phyloP scores from a whole-genome alignment of 2,797 vertebrate species.

The Balearica regulorum region DNA sequence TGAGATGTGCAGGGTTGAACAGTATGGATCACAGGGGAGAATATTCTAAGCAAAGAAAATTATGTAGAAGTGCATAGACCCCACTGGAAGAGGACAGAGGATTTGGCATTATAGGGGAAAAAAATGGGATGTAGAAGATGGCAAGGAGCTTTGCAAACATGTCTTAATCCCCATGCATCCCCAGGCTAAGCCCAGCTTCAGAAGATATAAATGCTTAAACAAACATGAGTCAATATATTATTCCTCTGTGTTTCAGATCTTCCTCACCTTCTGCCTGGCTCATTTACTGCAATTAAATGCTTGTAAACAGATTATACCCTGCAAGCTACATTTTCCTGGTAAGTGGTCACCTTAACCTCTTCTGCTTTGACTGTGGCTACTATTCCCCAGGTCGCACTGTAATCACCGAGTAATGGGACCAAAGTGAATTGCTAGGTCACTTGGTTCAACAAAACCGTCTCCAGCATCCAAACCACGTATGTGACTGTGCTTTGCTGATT shows the following conservation, averaged over 20 bases:
- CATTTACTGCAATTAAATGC: slow-evolving; percentile 61
- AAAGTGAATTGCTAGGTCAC: background rate
- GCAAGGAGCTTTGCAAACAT: background rate
- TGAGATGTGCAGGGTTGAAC: background rate
- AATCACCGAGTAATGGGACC: background rate
- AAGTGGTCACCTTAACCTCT: slow-evolving; percentile 49
- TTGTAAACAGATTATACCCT: slow-evolving; percentile 56
- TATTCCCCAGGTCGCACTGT: background rate
- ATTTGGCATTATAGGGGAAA: background rate
- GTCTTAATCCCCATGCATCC: background rate
- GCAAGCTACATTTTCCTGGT: slow-evolving; percentile 31
- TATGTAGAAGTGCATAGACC: background rate
- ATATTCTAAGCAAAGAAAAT: background rate
- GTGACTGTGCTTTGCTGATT: background rate
- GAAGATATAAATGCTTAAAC: slow-evolving; percentile 44
- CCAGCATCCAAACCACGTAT: background rate
- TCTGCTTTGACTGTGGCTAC: background rate
- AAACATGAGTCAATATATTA: slow-evolving; percentile 56
- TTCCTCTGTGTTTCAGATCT: slow-evolving; percentile 55
- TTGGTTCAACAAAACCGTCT: background rate
- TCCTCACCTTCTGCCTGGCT: slow-evolving; percentile 57
- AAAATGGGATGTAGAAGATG: background rate
- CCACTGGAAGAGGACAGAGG: background rate
- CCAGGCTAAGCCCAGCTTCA: slow-evolving; percentile 17
- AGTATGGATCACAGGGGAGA: background rate